A percentile compares a stretch with the other conserved stretches of the same genome.
These are phyloP conservation scores for Cottus gobio DNA, from an alignment of 2,113 vertebrate genomes.

Conservation along the genomic window DNA sequence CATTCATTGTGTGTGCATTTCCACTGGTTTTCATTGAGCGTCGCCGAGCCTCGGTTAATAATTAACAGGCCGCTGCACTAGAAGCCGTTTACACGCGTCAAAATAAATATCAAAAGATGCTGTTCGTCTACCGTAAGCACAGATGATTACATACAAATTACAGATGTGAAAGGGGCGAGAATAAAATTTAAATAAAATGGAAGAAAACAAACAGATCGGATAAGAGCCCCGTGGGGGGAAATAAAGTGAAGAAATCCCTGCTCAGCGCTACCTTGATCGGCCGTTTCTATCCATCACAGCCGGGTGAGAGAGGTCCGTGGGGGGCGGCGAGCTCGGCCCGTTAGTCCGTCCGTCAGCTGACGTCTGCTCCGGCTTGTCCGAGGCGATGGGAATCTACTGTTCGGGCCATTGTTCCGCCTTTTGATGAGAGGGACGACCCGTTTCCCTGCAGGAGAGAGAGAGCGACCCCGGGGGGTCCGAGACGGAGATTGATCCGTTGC, in stretches of 20 bases:
- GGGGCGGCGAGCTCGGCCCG: slow-evolving; percentile 1
- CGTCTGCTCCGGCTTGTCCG: too few relatives aligned
- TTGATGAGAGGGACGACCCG: slow-evolving; percentile 13
- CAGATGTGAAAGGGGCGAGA: slow-evolving; percentile 10
- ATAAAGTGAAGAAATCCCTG: slow-evolving; percentile 17
- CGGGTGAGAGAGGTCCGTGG: slow-evolving; percentile 18
- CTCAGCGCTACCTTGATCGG: slow-evolving; percentile 3
- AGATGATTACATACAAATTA: slow-evolving; percentile 68
- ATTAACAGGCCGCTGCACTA: slow-evolving; percentile 47
- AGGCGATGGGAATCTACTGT: slow-evolving; percentile 7
- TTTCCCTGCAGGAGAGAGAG: slow-evolving; percentile 33
- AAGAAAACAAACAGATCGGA: slow-evolving; percentile 26
- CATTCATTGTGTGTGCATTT: slow-evolving; percentile 13
- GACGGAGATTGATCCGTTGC: slow-evolving; percentile 2
- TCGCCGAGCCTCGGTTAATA: slow-evolving; percentile 62
- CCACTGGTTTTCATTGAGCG: slow-evolving; percentile 38
- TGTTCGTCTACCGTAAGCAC: slow-evolving; percentile 63
- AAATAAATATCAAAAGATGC: slow-evolving; percentile 80
- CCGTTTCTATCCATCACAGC: slow-evolving; percentile 28
- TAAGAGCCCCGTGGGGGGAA: background rate
- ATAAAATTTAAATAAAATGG: slow-evolving; percentile 42
- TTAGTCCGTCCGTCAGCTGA: too few relatives aligned
- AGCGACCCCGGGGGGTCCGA: slow-evolving; percentile 24
- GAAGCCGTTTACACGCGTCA: slow-evolving; percentile 63
- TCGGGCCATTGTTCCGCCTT: slow-evolving; percentile 40